Conservation (phyloP, 2,113 vertebrate species). For the Falcunculus frontatus region DNA sequence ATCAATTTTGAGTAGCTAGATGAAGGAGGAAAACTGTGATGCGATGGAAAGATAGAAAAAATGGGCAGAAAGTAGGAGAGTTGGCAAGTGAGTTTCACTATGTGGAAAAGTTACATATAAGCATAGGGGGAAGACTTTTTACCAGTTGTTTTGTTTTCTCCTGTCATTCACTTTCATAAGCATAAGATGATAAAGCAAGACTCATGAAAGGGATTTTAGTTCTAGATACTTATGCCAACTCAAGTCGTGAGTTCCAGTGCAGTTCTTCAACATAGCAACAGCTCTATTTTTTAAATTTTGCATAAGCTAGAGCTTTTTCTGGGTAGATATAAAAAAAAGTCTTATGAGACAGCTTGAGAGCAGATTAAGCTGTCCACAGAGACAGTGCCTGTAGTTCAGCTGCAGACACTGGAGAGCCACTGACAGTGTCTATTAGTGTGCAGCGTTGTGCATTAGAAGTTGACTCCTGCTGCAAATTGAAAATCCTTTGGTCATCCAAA, state of each 20-base stretch:
- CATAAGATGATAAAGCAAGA: neutral
- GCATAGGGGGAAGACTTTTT: neutral
- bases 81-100: neutral
- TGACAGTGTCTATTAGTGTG: neutral
- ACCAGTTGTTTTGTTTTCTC: neutral
- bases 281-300: neutral
- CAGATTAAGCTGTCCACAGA: neutral
- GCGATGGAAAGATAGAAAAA: neutral
- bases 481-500: neutral
- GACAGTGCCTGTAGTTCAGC: neutral
- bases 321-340: neutral
- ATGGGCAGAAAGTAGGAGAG: neutral
- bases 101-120: neutral
- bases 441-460: neutral
- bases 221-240: neutral
- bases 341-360: neutral
- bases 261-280: slow-evolving; percentile 11
- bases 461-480: neutral
- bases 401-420: neutral
- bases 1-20: neutral
- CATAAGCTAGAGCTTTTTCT: neutral
- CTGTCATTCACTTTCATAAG: neutral
- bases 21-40: neutral
- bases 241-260: neutral
- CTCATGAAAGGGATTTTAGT: neutral